Evolutionary conservation across 1,140 invertebrate species (phyloP).

Genomic region (Lasioglossum albipes): DNA sequence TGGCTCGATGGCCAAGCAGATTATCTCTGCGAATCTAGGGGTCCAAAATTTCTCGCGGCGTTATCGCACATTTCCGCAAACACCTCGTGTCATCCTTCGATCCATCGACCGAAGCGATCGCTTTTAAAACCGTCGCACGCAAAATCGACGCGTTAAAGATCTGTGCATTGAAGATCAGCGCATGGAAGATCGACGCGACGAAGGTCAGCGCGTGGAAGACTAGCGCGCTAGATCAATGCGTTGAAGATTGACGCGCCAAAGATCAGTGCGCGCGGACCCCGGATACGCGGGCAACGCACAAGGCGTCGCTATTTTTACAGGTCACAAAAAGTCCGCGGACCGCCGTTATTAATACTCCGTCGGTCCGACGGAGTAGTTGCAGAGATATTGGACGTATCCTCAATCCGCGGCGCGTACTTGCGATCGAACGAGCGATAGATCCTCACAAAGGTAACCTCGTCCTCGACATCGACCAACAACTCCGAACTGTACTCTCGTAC

Average conservation of each 20-base stretch:
- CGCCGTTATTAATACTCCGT: slow-evolving; percentile 47
- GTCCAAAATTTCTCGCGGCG: slow-evolving; percentile 29
- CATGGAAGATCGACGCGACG: no score
- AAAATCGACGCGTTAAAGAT: neutral
- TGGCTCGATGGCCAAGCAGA: slow-evolving; percentile 52
- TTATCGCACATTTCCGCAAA: slow-evolving; percentile 2
- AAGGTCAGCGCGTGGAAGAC: no score
- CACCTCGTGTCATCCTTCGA: no score
- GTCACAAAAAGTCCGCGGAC: slow-evolving; percentile 31
- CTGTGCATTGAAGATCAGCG: no score
- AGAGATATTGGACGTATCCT: slow-evolving; percentile 15
- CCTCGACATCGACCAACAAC: no score
- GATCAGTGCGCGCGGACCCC: neutral
- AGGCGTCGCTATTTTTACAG: slow-evolving; percentile 39
- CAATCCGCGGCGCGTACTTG: neutral
- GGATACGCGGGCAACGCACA: slow-evolving; percentile 5
- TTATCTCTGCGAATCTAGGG: slow-evolving; percentile 32
- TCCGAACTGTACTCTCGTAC: no score
- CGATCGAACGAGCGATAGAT: neutral
- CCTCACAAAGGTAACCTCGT: neutral
- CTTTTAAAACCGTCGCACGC: no score
- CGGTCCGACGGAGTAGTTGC: slow-evolving; percentile 7
- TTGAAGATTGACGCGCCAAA: no score
- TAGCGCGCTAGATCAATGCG: neutral
- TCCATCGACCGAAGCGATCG: neutral